These are phyloP conservation scores for Rhizomys pruinosus DNA, from an alignment of 2,113 vertebrate species.

Conservation along the genomic window DNA sequence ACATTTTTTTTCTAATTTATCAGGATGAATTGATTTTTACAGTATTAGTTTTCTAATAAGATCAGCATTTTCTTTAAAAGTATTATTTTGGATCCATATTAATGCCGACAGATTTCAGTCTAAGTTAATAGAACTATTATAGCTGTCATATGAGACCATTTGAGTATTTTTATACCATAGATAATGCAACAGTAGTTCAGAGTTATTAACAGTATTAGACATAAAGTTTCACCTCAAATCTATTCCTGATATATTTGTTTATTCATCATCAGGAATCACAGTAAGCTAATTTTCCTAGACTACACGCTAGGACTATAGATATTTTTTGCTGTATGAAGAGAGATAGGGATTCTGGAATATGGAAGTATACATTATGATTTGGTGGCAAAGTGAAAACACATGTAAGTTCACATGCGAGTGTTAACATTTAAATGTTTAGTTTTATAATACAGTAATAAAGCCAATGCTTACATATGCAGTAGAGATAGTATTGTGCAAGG, in stretches of 20 bases:
- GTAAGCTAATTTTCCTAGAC: not conserved
- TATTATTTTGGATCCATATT: constrained; percentile 49
- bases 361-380: not conserved
- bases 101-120: constrained; percentile 12
- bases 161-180: not conserved
- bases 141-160: not conserved
- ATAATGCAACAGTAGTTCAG: not conserved
- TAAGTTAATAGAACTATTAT: not conserved
- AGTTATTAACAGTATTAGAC: not conserved
- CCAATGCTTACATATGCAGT: not conserved
- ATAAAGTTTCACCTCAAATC: not conserved
- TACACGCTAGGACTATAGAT: not conserved
- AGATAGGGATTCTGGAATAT: not conserved
- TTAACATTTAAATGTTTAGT: not conserved
- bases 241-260: not conserved
- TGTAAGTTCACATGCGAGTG: not conserved
- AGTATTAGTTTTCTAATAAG: constrained; percentile 61
- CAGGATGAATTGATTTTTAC: constrained; percentile 53
- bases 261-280: not conserved
- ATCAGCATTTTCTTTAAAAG: constrained; percentile 23
- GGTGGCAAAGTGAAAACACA: not conserved
- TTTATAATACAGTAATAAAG: not conserved
- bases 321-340: not conserved
- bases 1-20: constrained; percentile 56
- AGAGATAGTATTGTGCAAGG: not conserved